phyloP scores from a whole-genome alignment of 2,113 vertebrate genomes.

The Eulacestoma nigropectus region DNA sequence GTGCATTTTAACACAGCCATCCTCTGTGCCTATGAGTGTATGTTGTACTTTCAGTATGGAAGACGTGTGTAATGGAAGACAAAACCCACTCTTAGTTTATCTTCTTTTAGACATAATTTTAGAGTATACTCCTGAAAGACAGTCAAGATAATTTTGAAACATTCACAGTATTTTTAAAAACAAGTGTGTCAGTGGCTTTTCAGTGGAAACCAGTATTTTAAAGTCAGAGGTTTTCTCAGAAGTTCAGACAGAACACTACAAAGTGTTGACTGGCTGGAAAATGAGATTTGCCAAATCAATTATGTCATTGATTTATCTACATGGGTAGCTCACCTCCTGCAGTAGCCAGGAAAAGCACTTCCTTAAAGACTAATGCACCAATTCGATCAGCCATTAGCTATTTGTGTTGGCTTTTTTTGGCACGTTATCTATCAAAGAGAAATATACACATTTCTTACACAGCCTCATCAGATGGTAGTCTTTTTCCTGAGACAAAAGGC shows the following conservation, averaged over 20 bases:
- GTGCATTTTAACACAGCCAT: neutral
- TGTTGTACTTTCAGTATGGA: neutral
- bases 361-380: neutral
- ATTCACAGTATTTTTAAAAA: neutral
- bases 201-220: neutral
- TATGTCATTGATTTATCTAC: conserved; percentile 7
- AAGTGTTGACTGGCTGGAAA: neutral
- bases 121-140: neutral
- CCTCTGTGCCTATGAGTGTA: rapidly evolving
- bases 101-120: neutral
- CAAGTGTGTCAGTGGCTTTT: neutral
- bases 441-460: neutral
- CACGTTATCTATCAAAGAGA: neutral
- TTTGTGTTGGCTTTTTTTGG: neutral
- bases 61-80: neutral
- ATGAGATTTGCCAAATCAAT: conserved; percentile 19
- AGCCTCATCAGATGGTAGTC: neutral
- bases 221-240: neutral
- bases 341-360: neutral
- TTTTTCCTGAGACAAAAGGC: neutral
- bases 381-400: neutral
- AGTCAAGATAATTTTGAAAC: neutral
- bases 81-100: neutral
- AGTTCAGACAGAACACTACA: neutral
- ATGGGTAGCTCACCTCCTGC: neutral